These are phyloP conservation scores for Plecotus auritus DNA, from an alignment of 2,113 vertebrate species.

Conservation along the genomic window DNA sequence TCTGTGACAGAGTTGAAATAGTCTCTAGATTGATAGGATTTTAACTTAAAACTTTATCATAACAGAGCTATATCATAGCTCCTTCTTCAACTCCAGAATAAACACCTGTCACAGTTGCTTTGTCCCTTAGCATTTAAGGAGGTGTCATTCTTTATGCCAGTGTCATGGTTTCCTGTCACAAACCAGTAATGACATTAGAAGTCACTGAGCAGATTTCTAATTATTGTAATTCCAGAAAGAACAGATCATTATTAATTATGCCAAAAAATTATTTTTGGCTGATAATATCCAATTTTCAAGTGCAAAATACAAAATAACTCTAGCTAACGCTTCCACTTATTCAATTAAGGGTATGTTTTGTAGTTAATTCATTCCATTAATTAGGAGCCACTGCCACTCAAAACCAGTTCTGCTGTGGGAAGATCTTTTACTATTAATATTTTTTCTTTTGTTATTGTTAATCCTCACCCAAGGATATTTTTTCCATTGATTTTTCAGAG, in stretches of 20 bases:
- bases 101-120: neutral
- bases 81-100: neutral
- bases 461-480: too few species aligned
- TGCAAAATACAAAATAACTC: constrained; percentile 27
- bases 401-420: neutral
- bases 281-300: constrained; percentile 34
- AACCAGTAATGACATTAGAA: neutral
- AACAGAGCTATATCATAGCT: neutral
- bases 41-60: neutral
- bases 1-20: neutral
- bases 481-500: too few species aligned
- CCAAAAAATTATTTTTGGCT: constrained; percentile 35
- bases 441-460: neutral
- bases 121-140: neutral
- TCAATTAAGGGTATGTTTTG: neutral
- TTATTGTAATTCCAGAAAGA: neutral
- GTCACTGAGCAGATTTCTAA: neutral
- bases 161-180: neutral
- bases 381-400: neutral
- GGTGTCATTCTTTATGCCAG: neutral
- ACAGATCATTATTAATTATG: constrained; percentile 1
- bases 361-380: neutral
- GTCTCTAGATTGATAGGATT: neutral
- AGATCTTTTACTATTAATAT: neutral
- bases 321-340: neutral